Evolutionary conservation across 2,888 invertebrate genomes (phyloP).

Genomic region (Sesamia inferens): DNA sequence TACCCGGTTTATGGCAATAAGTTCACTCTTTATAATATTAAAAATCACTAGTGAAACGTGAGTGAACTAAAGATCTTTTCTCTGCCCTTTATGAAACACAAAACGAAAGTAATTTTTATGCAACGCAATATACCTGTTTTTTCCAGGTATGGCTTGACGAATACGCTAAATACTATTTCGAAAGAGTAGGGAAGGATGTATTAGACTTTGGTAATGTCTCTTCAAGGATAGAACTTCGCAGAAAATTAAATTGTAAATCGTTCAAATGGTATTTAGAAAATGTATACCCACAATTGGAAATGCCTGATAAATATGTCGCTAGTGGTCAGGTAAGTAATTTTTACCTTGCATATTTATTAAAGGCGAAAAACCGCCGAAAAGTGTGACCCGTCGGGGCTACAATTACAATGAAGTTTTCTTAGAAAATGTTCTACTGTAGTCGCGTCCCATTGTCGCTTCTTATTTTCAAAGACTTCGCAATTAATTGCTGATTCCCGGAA

Average conservation of each 20-base stretch:
- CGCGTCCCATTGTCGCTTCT: not conserved
- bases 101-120: not conserved
- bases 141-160: slow-evolving; percentile 97
- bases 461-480: not conserved
- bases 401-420: not conserved
- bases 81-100: no score
- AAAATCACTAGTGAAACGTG: no score
- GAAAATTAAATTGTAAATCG: slow-evolving; percentile 95
- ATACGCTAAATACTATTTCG: slow-evolving; percentile 98
- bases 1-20: no score
- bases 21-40: no score
- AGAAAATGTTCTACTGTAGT: not conserved
- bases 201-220: slow-evolving; percentile 97
- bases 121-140: not conserved
- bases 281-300: slow-evolving; percentile 98
- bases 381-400: not conserved
- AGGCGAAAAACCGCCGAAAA: not conserved
- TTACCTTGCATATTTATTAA: not conserved
- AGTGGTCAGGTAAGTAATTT: slow-evolving; percentile 95
- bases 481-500: not conserved
- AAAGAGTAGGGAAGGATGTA: slow-evolving; percentile 97
- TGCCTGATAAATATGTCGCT: slow-evolving; percentile 97
- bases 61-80: no score
- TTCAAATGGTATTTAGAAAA: slow-evolving; percentile 99
- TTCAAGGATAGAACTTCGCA: slow-evolving; percentile 93